Evolutionary conservation across 1,140 invertebrate genomes (phyloP).

Genomic region (Drosophila lowei): DNA sequence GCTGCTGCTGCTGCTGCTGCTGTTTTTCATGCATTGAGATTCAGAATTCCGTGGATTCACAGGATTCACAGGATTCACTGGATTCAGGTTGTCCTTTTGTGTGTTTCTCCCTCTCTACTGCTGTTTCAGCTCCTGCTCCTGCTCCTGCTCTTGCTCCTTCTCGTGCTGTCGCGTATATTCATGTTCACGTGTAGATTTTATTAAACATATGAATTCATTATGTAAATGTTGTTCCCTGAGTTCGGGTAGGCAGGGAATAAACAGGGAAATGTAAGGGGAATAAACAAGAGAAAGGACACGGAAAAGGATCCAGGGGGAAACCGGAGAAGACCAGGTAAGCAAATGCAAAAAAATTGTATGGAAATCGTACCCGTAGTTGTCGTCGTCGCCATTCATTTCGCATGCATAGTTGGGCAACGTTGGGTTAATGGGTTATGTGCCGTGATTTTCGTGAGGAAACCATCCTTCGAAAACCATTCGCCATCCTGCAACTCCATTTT

Average conservation of each 20-base stretch:
- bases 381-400: conserved; percentile 32
- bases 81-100: conserved; percentile 51
- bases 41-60: conserved; percentile 22
- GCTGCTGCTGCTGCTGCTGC: conserved; percentile 6
- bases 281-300: no score
- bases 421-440: conserved; percentile 77
- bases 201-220: conserved; percentile 83
- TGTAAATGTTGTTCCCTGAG: conserved; percentile 61
- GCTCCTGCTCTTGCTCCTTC: neutral
- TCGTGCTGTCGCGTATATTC: conserved; percentile 25
- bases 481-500: neutral
- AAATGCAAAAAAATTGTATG: conserved; percentile 58
- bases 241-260: conserved; percentile 8
- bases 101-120: conserved; percentile 3
- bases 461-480: neutral
- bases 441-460: conserved; percentile 60
- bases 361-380: conserved; percentile 43
- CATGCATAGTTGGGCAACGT: conserved; percentile 58
- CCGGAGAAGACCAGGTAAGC: conserved; percentile 6
- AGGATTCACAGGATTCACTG: conserved; percentile 20
- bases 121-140: no score
- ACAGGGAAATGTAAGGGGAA: no score
- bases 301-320: conserved; percentile 15
- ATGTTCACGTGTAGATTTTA: conserved; percentile 79
- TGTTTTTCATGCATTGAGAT: neutral